Percentiles rank a stretch among this genome's conserved stretches.
Conservation (phyloP, 2,888 invertebrate genomes). For the Pammene fasciana region DNA sequence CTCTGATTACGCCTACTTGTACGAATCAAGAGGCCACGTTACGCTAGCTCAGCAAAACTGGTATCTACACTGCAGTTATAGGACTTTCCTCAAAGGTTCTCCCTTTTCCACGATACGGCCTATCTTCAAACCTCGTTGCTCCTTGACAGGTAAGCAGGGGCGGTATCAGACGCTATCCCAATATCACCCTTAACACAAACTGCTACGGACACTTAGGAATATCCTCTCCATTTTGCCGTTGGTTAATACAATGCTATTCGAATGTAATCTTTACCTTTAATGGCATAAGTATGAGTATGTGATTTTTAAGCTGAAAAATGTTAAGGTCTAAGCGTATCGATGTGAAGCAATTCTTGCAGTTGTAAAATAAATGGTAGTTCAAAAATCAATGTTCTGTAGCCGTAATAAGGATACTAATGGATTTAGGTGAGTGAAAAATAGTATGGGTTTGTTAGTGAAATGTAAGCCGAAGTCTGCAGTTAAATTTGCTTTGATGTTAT, state of each 20-base stretch:
- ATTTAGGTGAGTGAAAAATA: not conserved
- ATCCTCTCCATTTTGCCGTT: constrained; percentile 7
- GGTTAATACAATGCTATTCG: not conserved
- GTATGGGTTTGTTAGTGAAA: constrained; percentile 7
- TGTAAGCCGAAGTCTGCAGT: constrained; percentile 20
- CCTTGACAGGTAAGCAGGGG: constrained; percentile 62
- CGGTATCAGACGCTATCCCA: constrained; percentile 14
- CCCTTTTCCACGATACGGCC: constrained; percentile 4
- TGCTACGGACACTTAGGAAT: constrained; percentile 11
- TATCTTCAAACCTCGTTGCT: constrained; percentile 61
- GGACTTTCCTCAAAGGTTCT: not conserved
- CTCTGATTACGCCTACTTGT: too few relatives aligned
- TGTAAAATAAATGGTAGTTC: not conserved
- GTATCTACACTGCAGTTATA: not conserved
- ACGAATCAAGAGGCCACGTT: not conserved
- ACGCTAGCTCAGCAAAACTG: not conserved
- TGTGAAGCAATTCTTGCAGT: not conserved
- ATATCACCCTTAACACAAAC: constrained; percentile 23
- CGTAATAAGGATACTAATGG: not conserved
- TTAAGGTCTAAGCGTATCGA: not conserved
- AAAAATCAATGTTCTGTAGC: not conserved
- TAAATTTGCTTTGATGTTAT: constrained; percentile 29
- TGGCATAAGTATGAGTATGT: not conserved
- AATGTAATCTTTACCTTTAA: not conserved
- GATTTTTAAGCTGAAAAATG: not conserved